Conservation (phyloP, 2,888 invertebrate genomes). For the Melanotus villosus region DNA sequence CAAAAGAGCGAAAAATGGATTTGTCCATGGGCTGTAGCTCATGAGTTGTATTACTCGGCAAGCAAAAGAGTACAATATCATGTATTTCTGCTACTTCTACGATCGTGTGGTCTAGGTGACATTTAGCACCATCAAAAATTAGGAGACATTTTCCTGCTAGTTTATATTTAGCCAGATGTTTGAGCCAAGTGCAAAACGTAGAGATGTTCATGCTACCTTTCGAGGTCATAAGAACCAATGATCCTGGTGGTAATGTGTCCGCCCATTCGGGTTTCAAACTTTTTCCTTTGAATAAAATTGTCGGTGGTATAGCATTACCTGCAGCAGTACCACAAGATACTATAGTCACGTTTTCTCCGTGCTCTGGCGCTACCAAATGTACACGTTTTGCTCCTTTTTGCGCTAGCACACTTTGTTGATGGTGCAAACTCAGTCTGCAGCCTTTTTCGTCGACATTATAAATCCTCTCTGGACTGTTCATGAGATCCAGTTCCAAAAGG, state of each 20-base stretch:
- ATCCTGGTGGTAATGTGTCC: slow-evolving; percentile 54
- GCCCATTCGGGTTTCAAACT: slow-evolving; percentile 53
- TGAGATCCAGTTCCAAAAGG: slow-evolving; percentile 46
- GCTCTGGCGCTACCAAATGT: slow-evolving; percentile 56
- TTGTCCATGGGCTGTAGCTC: slow-evolving; percentile 63
- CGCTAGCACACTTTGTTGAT: slow-evolving; percentile 55
- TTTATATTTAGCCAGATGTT: slow-evolving; percentile 55
- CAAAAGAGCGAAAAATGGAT: slow-evolving; percentile 58
- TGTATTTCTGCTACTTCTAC: slow-evolving; percentile 56
- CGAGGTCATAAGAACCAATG: slow-evolving; percentile 50
- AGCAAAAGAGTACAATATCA: slow-evolving; percentile 58
- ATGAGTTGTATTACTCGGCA: slow-evolving; percentile 63
- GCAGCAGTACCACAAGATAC: slow-evolving; percentile 59
- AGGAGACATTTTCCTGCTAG: slow-evolving; percentile 49
- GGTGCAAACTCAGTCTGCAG: slow-evolving; percentile 56
- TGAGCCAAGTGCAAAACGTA: slow-evolving; percentile 46
- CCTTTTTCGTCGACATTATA: slow-evolving; percentile 58
- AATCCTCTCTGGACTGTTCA: slow-evolving; percentile 33
- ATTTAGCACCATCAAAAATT: slow-evolving; percentile 59
- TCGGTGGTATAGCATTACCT: slow-evolving; percentile 56
- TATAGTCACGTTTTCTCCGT: slow-evolving; percentile 60
- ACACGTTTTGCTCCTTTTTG: slow-evolving; percentile 57
- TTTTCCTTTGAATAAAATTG: slow-evolving; percentile 58
- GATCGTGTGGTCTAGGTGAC: slow-evolving; percentile 57
- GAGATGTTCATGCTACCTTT: slow-evolving; percentile 56